Percentiles rank a stretch among this genome's conserved stretches.
phyloP scores from a whole-genome alignment of 2,113 vertebrate genomes.

The Ardeotis arabs region DNA sequence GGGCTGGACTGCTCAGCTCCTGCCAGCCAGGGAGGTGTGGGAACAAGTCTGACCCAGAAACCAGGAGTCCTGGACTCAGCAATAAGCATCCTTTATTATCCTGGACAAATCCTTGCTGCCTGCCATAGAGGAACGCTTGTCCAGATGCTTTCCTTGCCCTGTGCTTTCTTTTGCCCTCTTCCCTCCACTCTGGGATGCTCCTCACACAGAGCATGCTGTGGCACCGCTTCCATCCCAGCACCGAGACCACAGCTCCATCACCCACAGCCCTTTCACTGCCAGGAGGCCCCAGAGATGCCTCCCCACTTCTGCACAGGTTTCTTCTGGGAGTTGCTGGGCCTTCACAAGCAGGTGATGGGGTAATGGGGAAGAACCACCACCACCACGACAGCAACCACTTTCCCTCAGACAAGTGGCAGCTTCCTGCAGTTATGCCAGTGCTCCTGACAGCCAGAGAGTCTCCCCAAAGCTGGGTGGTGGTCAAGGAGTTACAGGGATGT shows the following conservation, averaged over 20 bases:
- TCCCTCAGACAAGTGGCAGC: neutral
- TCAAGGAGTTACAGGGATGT: accelerated
- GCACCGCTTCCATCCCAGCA: neutral
- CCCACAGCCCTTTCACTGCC: neutral
- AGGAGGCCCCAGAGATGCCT: neutral
- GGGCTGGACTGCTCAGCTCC: neutral
- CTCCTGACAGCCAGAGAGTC: neutral
- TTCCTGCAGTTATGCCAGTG: neutral
- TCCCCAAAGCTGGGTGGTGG: neutral
- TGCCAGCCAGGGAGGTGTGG: neutral
- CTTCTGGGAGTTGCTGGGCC: neutral
- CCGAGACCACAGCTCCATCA: neutral
- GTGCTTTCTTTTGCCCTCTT: neutral
- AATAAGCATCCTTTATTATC: neutral
- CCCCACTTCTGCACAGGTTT: accelerated
- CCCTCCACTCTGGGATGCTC: neutral
- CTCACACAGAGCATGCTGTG: no score
- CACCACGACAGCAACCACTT: neutral
- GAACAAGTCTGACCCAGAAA: neutral
- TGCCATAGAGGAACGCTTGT: neutral
- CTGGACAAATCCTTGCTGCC: neutral
- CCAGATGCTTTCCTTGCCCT: neutral
- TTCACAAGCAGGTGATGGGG: accelerated
- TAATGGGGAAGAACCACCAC: neutral
- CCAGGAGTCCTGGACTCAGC: neutral